Evolutionary conservation across 2,797 vertebrate genomes (phyloP).

Genomic region (Channallabes apus): DNA sequence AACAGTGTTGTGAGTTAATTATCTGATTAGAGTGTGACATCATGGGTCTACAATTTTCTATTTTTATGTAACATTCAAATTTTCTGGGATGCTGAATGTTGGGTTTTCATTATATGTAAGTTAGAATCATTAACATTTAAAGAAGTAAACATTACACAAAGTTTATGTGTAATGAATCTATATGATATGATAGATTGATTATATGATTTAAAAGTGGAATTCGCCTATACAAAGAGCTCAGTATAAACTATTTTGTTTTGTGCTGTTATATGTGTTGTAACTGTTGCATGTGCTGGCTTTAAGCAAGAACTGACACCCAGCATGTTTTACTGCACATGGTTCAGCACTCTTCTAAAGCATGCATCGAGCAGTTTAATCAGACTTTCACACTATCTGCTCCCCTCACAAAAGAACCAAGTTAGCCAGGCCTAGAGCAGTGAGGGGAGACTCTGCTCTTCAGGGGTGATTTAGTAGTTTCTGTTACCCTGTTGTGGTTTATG

Average conservation of each 20-base stretch:
- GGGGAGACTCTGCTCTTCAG: constrained; percentile 57
- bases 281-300: constrained; percentile 60
- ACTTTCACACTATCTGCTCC: constrained; percentile 63
- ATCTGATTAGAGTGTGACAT: too few relatives aligned
- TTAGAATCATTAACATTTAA: too few relatives aligned
- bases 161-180: too few relatives aligned
- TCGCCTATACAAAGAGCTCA: constrained; percentile 51
- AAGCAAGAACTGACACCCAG: constrained; percentile 58
- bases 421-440: constrained; percentile 49
- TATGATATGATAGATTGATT: too few relatives aligned
- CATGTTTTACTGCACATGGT: constrained; percentile 73
- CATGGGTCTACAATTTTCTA: too few relatives aligned
- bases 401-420: constrained; percentile 65
- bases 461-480: constrained; percentile 72
- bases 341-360: constrained; percentile 67
- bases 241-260: constrained; percentile 56
- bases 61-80: too few relatives aligned
- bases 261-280: too few relatives aligned
- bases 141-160: too few relatives aligned
- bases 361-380: constrained; percentile 68
- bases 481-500: constrained; percentile 54
- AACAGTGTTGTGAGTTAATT: too few relatives aligned
- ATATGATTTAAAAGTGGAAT: too few relatives aligned
- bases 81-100: too few relatives aligned
- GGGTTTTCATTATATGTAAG: too few relatives aligned